Conservation (phyloP, 2,888 invertebrate species). For the Lasioglossum malachurum region DNA sequence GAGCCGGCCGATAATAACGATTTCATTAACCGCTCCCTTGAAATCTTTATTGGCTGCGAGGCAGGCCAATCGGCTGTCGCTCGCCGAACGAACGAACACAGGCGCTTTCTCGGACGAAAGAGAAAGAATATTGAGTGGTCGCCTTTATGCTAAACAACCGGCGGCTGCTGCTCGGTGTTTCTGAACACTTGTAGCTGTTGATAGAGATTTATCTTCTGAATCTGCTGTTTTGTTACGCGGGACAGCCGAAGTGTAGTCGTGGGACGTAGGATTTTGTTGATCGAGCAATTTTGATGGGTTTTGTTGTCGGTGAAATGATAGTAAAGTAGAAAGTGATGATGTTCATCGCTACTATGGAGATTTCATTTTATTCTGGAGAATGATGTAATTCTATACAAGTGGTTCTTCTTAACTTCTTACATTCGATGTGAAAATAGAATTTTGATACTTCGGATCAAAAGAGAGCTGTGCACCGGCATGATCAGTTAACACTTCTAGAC, state of each 20-base stretch:
- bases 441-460: too few species aligned
- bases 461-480: too few species aligned
- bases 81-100: neutral
- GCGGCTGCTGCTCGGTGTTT: neutral
- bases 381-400: too few species aligned
- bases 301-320: too few species aligned
- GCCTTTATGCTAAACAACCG: neutral
- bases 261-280: neutral
- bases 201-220: neutral
- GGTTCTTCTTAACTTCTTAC: too few species aligned
- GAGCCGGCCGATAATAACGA: constrained; percentile 35
- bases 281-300: neutral
- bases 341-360: too few species aligned
- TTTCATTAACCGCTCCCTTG: constrained; percentile 52
- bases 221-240: neutral
- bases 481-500: too few species aligned
- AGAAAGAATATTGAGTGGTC: neutral
- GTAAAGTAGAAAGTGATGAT: too few species aligned
- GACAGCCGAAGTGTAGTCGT: neutral
- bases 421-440: too few species aligned
- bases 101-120: constrained; percentile 11
- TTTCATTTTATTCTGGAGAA: too few species aligned
- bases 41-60: constrained; percentile 54
- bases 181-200: neutral
- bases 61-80: constrained; percentile 32